A percentile compares a stretch with the other conserved stretches of the same genome.
Evolutionary conservation across 2,113 vertebrate species (phyloP).

Genomic region (Paradoxurus hermaphroditus): DNA sequence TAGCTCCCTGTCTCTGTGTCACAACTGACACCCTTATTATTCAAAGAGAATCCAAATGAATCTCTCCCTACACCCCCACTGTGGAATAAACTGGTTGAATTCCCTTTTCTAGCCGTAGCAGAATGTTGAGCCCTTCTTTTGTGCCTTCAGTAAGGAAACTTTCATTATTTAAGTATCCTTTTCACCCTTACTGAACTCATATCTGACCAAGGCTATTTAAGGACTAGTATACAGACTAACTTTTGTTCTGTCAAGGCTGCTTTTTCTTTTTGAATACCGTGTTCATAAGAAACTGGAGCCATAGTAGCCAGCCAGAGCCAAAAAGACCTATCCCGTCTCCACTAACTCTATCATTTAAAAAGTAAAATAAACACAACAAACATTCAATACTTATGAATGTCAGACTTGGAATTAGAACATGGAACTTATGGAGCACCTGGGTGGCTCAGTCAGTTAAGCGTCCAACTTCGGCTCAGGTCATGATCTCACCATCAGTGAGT

Average conservation of each 20-base stretch:
- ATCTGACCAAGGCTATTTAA: not conserved
- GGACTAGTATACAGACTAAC: not conserved
- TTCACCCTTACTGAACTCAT: not conserved
- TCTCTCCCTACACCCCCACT: not conserved
- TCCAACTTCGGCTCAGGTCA: no score
- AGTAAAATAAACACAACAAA: not conserved
- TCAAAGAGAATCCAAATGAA: not conserved
- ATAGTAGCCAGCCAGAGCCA: not conserved
- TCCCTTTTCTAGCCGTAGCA: not conserved
- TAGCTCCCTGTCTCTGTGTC: not conserved
- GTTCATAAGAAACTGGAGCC: conserved; percentile 5
- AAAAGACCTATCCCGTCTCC: not conserved
- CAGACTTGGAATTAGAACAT: not conserved
- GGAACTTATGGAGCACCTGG: not conserved
- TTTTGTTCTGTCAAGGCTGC: not conserved
- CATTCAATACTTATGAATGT: not conserved
- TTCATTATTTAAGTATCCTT: not conserved
- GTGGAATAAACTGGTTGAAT: not conserved
- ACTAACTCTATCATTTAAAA: not conserved
- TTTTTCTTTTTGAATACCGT: not conserved
- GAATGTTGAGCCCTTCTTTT: not conserved
- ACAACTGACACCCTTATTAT: not conserved
- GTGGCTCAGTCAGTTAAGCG: no score
- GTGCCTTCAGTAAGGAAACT: not conserved
- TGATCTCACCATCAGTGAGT: no score